Percentiles rank a stretch among this genome's conserved stretches.
These are phyloP conservation scores for human DNA, from an alignment of 2,113 vertebrate species.

Conservation along the genomic window GRCh38 chr9:127921501-127922000, in stretches of 20 bases:
- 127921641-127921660: neutral
- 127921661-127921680: neutral
- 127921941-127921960: slow-evolving; percentile 91
- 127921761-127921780: neutral
- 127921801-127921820: neutral
- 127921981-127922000: slow-evolving; percentile 93
- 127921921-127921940: slow-evolving; percentile 85
- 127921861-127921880: slow-evolving; percentile 89
- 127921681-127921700: neutral
- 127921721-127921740: slow-evolving; percentile 33
- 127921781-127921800: neutral
- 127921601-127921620: slow-evolving; percentile 58
- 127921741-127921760: neutral
- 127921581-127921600: slow-evolving; percentile 24
- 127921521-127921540: neutral
- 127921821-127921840: neutral
- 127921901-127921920: slow-evolving; percentile 90
- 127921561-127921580: slow-evolving; percentile 39
- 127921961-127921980: slow-evolving; percentile 90
- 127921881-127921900: slow-evolving; percentile 87
- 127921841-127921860: slow-evolving; percentile 84
- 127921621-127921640: slow-evolving; percentile 35
- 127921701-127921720: neutral
- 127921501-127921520: neutral
- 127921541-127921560: slow-evolving; percentile 54